Conservation (phyloP, 1,140 invertebrate genomes). For the Brachionus rubens region DNA sequence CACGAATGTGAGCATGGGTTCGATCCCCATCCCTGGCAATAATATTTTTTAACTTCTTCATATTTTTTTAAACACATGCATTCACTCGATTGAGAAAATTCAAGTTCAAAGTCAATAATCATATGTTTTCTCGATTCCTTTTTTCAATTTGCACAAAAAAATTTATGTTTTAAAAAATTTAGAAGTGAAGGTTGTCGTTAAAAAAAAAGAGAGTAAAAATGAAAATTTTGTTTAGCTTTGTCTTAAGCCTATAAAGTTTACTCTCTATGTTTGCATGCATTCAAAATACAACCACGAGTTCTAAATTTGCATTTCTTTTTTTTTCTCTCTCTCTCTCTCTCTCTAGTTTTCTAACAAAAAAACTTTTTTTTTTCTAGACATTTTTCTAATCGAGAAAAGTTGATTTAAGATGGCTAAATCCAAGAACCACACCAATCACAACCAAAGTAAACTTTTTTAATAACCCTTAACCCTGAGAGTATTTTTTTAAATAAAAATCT, state of each 20-base stretch:
- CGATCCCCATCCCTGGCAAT: conserved; percentile 39
- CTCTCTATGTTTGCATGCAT: neutral
- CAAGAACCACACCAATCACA: conserved; percentile 26
- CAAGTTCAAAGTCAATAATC: conserved; percentile 6
- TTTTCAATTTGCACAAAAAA: neutral
- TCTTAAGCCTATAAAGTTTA: no score
- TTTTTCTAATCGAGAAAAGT: neutral
- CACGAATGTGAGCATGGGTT: conserved; percentile 44
- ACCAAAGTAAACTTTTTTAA: neutral
- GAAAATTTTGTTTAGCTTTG: neutral
- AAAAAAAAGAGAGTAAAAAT: neutral
- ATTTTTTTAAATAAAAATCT: neutral
- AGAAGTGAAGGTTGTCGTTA: neutral
- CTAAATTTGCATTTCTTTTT: neutral
- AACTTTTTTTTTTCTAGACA: neutral
- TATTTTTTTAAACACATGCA: no score
- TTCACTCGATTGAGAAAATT: no score
- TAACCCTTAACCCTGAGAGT: neutral
- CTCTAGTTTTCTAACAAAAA: no score
- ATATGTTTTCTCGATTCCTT: conserved; percentile 23
- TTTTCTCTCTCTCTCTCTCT: no score
- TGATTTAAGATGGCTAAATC: conserved; percentile 33
- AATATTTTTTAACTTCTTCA: neutral
- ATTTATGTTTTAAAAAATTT: neutral
- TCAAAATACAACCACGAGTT: conserved; percentile 32